These are phyloP conservation scores for Pipra filicauda DNA, from an alignment of 2,113 vertebrate species.

Conservation along the genomic window DNA sequence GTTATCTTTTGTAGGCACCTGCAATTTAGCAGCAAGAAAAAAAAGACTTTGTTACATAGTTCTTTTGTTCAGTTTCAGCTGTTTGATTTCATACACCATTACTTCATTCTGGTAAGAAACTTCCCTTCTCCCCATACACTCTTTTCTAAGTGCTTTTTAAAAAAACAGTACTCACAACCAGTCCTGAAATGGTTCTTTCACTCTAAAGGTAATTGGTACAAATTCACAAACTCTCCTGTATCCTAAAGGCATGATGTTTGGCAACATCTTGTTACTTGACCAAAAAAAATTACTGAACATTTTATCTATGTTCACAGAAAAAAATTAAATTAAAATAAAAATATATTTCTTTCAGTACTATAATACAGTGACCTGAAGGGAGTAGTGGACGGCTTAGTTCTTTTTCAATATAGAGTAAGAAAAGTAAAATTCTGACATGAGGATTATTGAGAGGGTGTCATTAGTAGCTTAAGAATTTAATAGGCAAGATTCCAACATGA, in stretches of 20 bases:
- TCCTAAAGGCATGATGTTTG: not conserved
- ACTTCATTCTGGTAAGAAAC: not conserved
- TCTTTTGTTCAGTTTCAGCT: not conserved
- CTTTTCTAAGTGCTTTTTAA: not conserved
- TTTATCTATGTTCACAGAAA: not conserved
- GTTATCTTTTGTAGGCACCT: not conserved
- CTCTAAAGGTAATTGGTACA: not conserved
- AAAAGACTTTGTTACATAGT: not conserved
- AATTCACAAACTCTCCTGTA: not conserved
- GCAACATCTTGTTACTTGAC: not conserved
- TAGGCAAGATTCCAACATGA: not conserved
- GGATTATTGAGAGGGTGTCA: not conserved
- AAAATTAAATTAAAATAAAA: not conserved
- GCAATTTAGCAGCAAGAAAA: not conserved
- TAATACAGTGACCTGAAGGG: not conserved
- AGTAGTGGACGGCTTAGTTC: not conserved
- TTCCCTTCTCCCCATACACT: not conserved
- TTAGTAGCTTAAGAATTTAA: not conserved
- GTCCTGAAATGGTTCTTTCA: not conserved
- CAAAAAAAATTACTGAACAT: not conserved
- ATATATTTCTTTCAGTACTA: not conserved
- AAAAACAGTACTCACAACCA: not conserved
- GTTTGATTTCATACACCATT: not conserved
- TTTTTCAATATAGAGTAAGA: not conserved
- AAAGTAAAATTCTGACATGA: not conserved